phyloP scores from a whole-genome alignment of 1,140 invertebrate species.

The Portunus trituberculatus region DNA sequence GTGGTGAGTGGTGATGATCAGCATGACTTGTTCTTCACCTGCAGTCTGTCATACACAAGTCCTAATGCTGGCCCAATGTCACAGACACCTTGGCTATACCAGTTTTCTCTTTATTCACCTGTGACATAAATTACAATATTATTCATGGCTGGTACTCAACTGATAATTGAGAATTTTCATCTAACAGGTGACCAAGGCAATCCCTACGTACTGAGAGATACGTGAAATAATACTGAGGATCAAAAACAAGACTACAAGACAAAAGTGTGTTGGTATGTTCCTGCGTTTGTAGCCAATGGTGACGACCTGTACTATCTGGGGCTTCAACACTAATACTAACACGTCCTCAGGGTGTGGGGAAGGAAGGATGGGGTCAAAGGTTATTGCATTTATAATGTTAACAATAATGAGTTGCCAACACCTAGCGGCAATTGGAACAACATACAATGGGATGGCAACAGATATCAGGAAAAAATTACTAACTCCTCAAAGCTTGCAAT shows the following conservation, averaged over 20 bases:
- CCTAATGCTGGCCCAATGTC: not conserved
- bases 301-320: not conserved
- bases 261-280: not conserved
- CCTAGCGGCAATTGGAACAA: not conserved
- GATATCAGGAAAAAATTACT: not conserved
- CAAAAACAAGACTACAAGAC: not conserved
- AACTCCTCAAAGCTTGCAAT: not conserved
- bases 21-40: not conserved
- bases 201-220: not conserved
- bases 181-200: not conserved
- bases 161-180: not conserved
- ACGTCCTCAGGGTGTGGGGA: not conserved
- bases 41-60: too few relatives aligned
- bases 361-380: slow-evolving; percentile 7
- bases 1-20: not conserved
- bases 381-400: slow-evolving; percentile 6
- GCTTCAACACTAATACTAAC: slow-evolving; percentile 43
- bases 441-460: not conserved
- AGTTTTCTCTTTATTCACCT: not conserved
- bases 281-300: slow-evolving; percentile 13
- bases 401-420: not conserved
- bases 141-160: too few relatives aligned
- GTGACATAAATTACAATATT: not conserved
- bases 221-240: slow-evolving; percentile 1
- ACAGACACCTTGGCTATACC: not conserved